These are phyloP conservation scores for Quiscalus mexicanus DNA, from an alignment of 2,113 vertebrate species.

Conservation along the genomic window DNA sequence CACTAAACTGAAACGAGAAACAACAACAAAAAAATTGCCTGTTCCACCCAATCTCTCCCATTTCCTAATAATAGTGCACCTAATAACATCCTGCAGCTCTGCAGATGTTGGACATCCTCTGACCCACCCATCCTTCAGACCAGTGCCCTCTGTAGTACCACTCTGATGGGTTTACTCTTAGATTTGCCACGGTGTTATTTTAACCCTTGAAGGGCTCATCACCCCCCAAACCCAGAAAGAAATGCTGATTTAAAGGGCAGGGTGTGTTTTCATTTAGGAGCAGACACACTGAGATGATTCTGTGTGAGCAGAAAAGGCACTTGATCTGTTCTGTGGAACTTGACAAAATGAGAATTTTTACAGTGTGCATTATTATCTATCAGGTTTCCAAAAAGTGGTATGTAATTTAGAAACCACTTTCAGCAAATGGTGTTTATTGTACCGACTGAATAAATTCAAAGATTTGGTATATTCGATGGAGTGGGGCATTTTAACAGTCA, in stretches of 20 bases:
- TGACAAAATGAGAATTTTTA: neutral
- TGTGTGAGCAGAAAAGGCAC: neutral
- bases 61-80: neutral
- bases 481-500: neutral
- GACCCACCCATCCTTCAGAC: neutral
- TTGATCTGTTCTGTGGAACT: neutral
- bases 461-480: neutral
- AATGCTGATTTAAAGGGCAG: neutral
- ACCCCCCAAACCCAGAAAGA: neutral
- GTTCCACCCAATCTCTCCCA: neutral
- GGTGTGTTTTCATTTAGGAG: neutral
- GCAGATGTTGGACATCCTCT: neutral
- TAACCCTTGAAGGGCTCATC: neutral
- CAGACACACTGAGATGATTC: neutral
- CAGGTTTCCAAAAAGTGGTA: neutral
- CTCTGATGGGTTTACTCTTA: neutral
- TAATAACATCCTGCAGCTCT: neutral
- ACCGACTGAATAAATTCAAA: neutral
- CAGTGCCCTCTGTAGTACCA: neutral
- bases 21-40: neutral
- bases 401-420: conserved; percentile 12
- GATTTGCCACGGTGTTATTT: neutral
- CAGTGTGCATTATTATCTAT: neutral
- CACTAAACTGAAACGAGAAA: neutral
- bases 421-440: neutral